These are phyloP conservation scores for Grapholita molesta DNA, from an alignment of 1,140 invertebrate species.

Conservation along the genomic window DNA sequence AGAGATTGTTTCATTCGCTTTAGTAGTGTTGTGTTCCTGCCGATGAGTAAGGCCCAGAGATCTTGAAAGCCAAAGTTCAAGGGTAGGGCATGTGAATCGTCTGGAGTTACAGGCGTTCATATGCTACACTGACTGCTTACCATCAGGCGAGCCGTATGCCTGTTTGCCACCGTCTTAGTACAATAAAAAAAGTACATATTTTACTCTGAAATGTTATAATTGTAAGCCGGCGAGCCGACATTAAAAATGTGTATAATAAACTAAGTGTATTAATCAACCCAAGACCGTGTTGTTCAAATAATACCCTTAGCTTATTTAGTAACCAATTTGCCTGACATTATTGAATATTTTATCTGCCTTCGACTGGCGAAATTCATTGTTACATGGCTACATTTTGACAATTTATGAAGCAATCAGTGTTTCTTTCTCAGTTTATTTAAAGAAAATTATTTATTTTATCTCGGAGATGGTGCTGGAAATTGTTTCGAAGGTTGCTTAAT, in stretches of 20 bases:
- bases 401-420: conserved; percentile 69
- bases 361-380: conserved; percentile 45
- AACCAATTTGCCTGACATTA: conserved; percentile 51
- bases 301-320: conserved; percentile 52
- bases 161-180: too few species aligned
- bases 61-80: too few species aligned
- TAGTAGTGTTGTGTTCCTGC: too few species aligned
- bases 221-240: background rate
- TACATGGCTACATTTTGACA: conserved; percentile 54
- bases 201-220: background rate
- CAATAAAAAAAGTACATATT: too few species aligned
- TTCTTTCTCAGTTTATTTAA: conserved; percentile 56
- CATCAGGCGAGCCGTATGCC: too few species aligned
- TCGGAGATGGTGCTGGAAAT: conserved; percentile 50
- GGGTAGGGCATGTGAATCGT: too few species aligned
- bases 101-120: too few species aligned
- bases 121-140: too few species aligned
- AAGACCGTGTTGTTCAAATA: background rate
- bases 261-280: background rate
- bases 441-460: conserved; percentile 62
- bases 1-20: too few species aligned
- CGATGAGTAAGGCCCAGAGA: too few species aligned
- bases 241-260: background rate
- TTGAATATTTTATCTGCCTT: conserved; percentile 56
- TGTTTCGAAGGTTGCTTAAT: conserved; percentile 63